A percentile compares a stretch with the other conserved stretches of the same genome.
Evolutionary conservation across 1,140 invertebrate species (phyloP).

Genomic region (Wasmannia auropunctata): DNA sequence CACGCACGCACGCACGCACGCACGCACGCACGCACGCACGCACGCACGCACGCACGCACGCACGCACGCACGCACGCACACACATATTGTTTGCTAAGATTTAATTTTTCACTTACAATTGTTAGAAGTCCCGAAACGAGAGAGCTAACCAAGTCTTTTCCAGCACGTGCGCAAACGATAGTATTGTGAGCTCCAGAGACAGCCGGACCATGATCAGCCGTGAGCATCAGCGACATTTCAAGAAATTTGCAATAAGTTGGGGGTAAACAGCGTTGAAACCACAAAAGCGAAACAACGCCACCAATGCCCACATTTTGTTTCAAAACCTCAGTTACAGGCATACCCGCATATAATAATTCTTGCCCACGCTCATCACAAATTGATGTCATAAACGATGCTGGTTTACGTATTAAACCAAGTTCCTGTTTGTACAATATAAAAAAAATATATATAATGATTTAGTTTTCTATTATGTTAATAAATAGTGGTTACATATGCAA

Average conservation of each 20-base stretch:
- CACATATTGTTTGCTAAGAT: not conserved
- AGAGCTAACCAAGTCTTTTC: conserved; percentile 99
- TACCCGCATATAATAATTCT: conserved; percentile 98
- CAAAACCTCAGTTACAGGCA: conserved; percentile 98
- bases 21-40: too few species aligned
- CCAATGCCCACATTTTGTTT: conserved; percentile 97
- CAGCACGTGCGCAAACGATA: conserved; percentile 99
- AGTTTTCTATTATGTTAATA: not conserved
- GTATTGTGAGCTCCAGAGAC: conserved; percentile 99
- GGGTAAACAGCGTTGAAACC: conserved; percentile 99
- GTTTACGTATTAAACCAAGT: conserved; percentile 98
- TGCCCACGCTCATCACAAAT: conserved; percentile 99
- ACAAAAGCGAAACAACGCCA: conserved; percentile 97
- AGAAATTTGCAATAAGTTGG: conserved; percentile 98
- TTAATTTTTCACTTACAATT: conserved; percentile 91
- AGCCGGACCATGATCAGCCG: conserved; percentile 99
- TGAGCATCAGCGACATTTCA: conserved; percentile 99
- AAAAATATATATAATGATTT: not conserved
- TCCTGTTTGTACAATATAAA: conserved; percentile 87
- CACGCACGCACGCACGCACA: too few species aligned
- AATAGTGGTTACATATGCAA: not conserved
- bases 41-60: too few species aligned
- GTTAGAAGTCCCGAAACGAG: conserved; percentile 98
- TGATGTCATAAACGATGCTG: conserved; percentile 99
- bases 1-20: too few species aligned